These are phyloP conservation scores for Pseudolaguvia tuberculata DNA, from an alignment of 2,113 vertebrate genomes.

Conservation along the genomic window DNA sequence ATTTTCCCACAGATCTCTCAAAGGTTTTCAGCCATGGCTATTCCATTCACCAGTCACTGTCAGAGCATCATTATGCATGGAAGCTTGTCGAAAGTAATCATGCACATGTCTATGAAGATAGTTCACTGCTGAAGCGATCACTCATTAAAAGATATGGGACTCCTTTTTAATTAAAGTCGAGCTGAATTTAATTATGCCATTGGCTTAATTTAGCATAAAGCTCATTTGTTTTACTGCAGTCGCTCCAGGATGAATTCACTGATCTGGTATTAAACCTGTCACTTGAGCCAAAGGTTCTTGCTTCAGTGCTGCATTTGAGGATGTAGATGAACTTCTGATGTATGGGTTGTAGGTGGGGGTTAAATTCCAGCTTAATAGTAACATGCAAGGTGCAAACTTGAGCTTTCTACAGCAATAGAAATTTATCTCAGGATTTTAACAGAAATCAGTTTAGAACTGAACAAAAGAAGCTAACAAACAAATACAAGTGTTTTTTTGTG, in stretches of 20 bases:
- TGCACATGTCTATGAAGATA: background rate
- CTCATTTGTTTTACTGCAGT: conserved; percentile 17
- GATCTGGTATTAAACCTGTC: conserved; percentile 16
- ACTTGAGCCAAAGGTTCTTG: background rate
- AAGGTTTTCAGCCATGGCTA: background rate
- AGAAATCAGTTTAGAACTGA: background rate
- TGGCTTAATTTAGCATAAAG: conserved; percentile 30
- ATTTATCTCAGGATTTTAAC: background rate
- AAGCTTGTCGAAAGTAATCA: conserved; percentile 15
- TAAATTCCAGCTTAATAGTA: background rate
- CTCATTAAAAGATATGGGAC: conserved; percentile 14
- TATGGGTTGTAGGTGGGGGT: conserved; percentile 4
- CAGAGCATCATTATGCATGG: conserved; percentile 10
- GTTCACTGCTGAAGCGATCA: conserved; percentile 5
- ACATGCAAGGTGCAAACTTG: conserved; percentile 1
- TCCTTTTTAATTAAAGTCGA: conserved; percentile 32
- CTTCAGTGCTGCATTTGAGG: background rate
- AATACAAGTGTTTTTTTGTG: background rate
- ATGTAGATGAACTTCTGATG: conserved; percentile 9
- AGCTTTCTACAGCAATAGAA: background rate
- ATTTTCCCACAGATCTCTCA: background rate
- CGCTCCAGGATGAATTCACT: conserved; percentile 9
- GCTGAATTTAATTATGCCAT: conserved; percentile 26
- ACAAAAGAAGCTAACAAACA: too few species aligned
- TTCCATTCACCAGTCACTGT: too few species aligned